Evolutionary conservation across 2,113 vertebrate species (phyloP).

Genomic region (Leuciscus idus): DNA sequence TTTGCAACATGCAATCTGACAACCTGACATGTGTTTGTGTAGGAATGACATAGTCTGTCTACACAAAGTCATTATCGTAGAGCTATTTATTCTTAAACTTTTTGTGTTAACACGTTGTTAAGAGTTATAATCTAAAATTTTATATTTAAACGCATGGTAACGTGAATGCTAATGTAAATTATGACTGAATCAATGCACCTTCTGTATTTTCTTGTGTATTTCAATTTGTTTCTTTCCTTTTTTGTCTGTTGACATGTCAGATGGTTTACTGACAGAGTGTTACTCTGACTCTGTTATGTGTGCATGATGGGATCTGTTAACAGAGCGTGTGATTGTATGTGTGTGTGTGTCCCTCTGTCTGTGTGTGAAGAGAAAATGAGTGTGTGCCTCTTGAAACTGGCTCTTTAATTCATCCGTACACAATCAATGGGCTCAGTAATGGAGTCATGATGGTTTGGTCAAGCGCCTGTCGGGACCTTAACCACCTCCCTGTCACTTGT

Average conservation of each 20-base stretch:
- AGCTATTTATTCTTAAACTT: neutral
- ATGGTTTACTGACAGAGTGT: conserved; percentile 29
- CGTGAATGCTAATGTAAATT: neutral
- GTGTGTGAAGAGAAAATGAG: conserved; percentile 39
- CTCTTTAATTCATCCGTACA: conserved; percentile 81
- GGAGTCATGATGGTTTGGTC: conserved; percentile 83
- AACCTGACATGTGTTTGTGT: neutral
- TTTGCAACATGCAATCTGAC: neutral
- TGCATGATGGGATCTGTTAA: conserved; percentile 43
- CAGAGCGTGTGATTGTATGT: conserved; percentile 35
- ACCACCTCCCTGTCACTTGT: conserved; percentile 57
- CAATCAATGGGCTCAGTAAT: conserved; percentile 83
- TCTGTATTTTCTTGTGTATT: neutral
- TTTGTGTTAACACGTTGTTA: neutral
- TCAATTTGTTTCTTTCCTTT: neutral
- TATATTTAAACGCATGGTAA: neutral
- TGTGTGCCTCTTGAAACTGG: conserved; percentile 57
- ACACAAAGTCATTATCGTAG: neutral
- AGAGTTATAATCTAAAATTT: neutral
- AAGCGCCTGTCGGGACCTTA: conserved; percentile 75
- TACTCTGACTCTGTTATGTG: conserved; percentile 45
- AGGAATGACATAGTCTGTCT: neutral
- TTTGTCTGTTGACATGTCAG: conserved; percentile 33
- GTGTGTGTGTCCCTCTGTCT: conserved; percentile 41
- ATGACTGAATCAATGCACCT: neutral